Conservation (phyloP, 2,888 invertebrate genomes). For the Eulithis prunata region DNA sequence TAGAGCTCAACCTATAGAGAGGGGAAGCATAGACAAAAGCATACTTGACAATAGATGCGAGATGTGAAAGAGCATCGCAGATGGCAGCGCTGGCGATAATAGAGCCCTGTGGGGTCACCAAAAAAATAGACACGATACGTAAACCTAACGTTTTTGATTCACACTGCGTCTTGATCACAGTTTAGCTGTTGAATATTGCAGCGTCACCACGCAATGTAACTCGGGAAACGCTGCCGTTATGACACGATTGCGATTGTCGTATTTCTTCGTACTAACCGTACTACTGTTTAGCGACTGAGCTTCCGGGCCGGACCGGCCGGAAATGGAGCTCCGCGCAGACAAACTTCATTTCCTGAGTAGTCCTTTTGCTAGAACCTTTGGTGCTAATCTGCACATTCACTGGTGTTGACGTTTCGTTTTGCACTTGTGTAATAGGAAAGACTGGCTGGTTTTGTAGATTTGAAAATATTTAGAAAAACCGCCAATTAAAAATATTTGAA, state of each 20-base stretch:
- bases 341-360: slow-evolving; percentile 76
- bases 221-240: too few species aligned
- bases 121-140: too few species aligned
- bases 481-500: too few species aligned
- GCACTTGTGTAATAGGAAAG: slow-evolving; percentile 16
- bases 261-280: too few species aligned
- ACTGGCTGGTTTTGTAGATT: slow-evolving; percentile 5
- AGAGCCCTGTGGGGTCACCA: slow-evolving; percentile 42
- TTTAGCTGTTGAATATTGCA: too few species aligned
- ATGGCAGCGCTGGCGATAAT: slow-evolving; percentile 65
- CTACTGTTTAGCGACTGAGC: slow-evolving; percentile 60
- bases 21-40: slow-evolving; percentile 46
- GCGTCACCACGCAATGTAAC: too few species aligned
- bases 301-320: slow-evolving; percentile 64
- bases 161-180: too few species aligned
- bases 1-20: slow-evolving; percentile 14
- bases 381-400: slow-evolving; percentile 39
- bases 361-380: slow-evolving; percentile 58
- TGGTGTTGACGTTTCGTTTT: slow-evolving; percentile 43
- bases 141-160: too few species aligned
- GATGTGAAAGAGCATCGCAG: slow-evolving; percentile 59
- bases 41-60: slow-evolving; percentile 56
- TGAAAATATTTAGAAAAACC: neutral
- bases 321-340: slow-evolving; percentile 74
- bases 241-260: too few species aligned